Evolutionary conservation across 2,888 invertebrate genomes (phyloP), one percentile per base, ranked within the genome.

Genomic region (Norana najaformis): DNA sequence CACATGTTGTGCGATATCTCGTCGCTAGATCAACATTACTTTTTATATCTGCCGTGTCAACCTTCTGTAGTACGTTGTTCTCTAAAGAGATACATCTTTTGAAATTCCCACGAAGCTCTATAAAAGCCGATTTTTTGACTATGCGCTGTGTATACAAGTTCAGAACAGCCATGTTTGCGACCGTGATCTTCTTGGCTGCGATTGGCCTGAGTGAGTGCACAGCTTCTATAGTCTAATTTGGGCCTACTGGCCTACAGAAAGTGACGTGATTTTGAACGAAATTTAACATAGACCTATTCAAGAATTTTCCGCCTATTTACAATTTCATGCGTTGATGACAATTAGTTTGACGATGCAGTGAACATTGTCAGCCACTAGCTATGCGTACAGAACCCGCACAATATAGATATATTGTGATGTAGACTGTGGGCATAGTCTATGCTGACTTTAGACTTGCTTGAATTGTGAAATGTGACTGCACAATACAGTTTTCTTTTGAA

Each of bases 121-220:
- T 69, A 69, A 69, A 69, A 69, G 69, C n/a, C 16, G n/a, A 69
- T 69, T 20, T 69, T n/a, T 30, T n/a, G 30, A 69, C n/a, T n/a
- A 11, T 69, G 69, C n/a, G n/a, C 8, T n/a, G 6, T n/a, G 11
- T n/a, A 69, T 5, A 69, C n/a, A 8, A 1, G 8, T 69, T n/a
- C 69, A 69, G 69, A n/a, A 69, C 69, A 69, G 69, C 69, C 4
- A 69, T 69, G 69, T 69, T 69, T 11, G 11, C 69, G 8, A 0
- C n/a, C 30, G 69, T 69, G 30, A n/a, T 69, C 69, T 69, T 69
- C n/a, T 69, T 69, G n/a, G 69, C 30, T 69, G 69, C 11, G n/a
- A 69, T 69, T n/a, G 69, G 69, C 69, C 69, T 69, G 69, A 69
- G 69, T 69, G 69, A 69, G 69, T 69, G n/a, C 69, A 69, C 69